A percentile compares a stretch with the other conserved stretches of the same genome.
These are phyloP conservation scores for Oegoconia quadripuncta DNA, from an alignment of 2,888 invertebrate genomes.

Conservation along the genomic window DNA sequence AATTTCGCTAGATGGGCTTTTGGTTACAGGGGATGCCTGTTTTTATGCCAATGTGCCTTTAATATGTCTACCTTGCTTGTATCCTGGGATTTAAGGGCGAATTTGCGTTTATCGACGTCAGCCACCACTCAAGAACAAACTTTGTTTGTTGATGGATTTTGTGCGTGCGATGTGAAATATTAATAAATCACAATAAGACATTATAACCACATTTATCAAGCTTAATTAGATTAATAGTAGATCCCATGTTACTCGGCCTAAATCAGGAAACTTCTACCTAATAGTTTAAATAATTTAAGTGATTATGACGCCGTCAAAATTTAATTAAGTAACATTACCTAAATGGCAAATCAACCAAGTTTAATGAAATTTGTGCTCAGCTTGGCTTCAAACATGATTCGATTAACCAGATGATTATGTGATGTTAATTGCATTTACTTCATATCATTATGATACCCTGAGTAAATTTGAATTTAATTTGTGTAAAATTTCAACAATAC, in stretches of 20 bases:
- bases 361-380: constrained; percentile 20
- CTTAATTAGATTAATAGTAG: background rate
- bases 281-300: too few species aligned
- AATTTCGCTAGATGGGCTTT: constrained; percentile 75
- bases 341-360: constrained; percentile 10
- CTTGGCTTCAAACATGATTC: constrained; percentile 21
- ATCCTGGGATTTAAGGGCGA: constrained; percentile 29
- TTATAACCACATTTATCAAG: too few species aligned
- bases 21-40: constrained; percentile 57
- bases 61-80: constrained; percentile 48
- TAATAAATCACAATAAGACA: too few species aligned
- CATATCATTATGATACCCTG: background rate
- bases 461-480: background rate
- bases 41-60: constrained; percentile 66
- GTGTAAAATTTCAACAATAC: too few species aligned
- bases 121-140: too few species aligned
- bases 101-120: constrained; percentile 24
- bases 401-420: constrained; percentile 15
- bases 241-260: too few species aligned
- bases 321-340: background rate
- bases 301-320: background rate
- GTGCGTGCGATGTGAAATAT: background rate
- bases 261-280: too few species aligned
- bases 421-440: constrained; percentile 5
- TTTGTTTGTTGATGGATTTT: background rate